Evolutionary conservation across 1,140 invertebrate species (phyloP).

Genomic region (Neodiprion fabricii): DNA sequence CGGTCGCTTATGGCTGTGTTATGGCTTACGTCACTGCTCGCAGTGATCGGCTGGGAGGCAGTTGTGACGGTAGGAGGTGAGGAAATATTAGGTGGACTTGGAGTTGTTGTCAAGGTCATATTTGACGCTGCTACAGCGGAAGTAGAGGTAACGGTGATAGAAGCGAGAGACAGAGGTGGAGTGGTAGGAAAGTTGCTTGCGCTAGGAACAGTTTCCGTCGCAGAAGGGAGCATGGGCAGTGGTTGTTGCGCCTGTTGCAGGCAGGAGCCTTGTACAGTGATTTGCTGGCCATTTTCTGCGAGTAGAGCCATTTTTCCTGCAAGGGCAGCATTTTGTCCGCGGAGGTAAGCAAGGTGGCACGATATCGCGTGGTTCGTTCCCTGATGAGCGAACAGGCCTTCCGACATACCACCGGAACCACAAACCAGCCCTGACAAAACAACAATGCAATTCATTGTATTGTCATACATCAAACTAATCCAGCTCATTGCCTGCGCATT

Average conservation of each 20-base stretch:
- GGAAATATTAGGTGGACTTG: conserved; percentile 36
- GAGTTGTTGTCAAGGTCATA: conserved; percentile 33
- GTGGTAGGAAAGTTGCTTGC: conserved; percentile 31
- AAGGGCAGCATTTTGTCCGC: conserved; percentile 11
- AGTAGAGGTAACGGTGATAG: conserved; percentile 33
- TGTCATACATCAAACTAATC: not conserved
- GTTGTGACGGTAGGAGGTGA: conserved; percentile 33
- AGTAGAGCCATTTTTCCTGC: conserved; percentile 19
- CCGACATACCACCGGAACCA: conserved; percentile 44
- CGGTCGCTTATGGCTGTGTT: conserved; percentile 80
- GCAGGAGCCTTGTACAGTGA: conserved; percentile 16
- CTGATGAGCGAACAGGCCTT: conserved; percentile 44
- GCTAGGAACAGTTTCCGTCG: conserved; percentile 41
- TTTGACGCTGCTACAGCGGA: conserved; percentile 35
- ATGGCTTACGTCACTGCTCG: conserved; percentile 61
- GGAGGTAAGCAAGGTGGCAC: conserved; percentile 38
- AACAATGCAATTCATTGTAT: conserved; percentile 20
- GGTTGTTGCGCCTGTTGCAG: conserved; percentile 36
- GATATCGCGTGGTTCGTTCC: conserved; percentile 46
- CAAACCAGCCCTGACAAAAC: conserved; percentile 50
- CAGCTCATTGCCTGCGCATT: not conserved
- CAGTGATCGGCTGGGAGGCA: conserved; percentile 54
- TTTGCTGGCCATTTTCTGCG: not conserved
- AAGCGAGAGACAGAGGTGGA: conserved; percentile 35
- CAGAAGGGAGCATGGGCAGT: conserved; percentile 34